Evolutionary conservation across 2,888 invertebrate species (phyloP), one percentile per base, ranked within the genome.

Genomic region (Seladonia tumulorum): DNA sequence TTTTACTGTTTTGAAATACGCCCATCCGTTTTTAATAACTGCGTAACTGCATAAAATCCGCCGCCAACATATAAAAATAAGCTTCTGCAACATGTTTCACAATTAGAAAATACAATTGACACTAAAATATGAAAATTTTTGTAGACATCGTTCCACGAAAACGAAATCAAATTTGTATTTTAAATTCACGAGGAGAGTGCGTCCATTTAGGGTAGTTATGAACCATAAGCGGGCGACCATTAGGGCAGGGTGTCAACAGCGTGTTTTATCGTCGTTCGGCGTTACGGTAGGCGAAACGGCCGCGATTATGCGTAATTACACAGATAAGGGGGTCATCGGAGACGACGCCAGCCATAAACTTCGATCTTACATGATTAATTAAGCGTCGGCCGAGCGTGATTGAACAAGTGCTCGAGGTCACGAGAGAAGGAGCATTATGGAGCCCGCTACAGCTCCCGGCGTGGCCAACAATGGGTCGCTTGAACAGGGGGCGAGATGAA

Each of bases 351-450:
- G 12, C 53, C 39, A 57, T 80, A 70, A 84, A 80, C 53, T 80
- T 76, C 90, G 85, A 83, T 88, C 82, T 88, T 90, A 88, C 84
- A 82, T 82, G 88, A 90, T 90, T 89, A 90, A 89, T 90, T 89
- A 89, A 90, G 85, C 83, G 81, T 45, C 77, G 86, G 57, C 74
- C 82, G 79, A 82, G 76, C 87, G 89, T 85, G 87, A 90, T 87
- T 79, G 90, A 82, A 82, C 85, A 83, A 83, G 85, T 83, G 81
- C 75, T 85, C 80, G 82, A 49, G 83, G 86, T 79, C 78, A 81
- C 79, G 68, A 72, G n/a, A 66, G 78, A 68, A 39, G 25, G 78
- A 76, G 81, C 79, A 79, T 71, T 81, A 87, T 70, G 79, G 66
- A 45, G 81, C 70, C 75, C 77, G 88, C 79, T 79, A 81, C 81